Evolutionary conservation across 2,888 invertebrate genomes (phyloP).

Genomic region (Diabrotica balteata): DNA sequence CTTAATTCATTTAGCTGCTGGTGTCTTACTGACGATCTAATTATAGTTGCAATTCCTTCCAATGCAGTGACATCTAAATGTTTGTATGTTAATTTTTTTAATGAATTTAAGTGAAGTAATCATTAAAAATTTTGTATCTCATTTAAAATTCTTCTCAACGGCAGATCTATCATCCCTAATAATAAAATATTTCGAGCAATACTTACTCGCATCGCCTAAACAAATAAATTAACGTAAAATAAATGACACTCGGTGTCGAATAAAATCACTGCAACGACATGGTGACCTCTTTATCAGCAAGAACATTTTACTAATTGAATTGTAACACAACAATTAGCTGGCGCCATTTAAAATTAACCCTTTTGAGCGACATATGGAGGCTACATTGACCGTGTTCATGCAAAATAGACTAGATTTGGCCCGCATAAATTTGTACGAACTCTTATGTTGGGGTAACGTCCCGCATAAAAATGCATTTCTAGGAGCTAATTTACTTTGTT

Average conservation of each 20-base stretch:
- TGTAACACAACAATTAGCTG: constrained; percentile 30
- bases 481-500: neutral
- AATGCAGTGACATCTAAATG: no score
- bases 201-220: no score
- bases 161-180: no score
- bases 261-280: constrained; percentile 15
- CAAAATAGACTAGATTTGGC: constrained; percentile 29
- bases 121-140: no score
- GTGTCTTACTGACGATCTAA: no score
- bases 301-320: constrained; percentile 35
- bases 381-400: constrained; percentile 34
- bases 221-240: constrained; percentile 1
- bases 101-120: no score
- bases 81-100: no score
- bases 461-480: constrained; percentile 11
- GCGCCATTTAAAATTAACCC: constrained; percentile 31
- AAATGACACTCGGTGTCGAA: constrained; percentile 13
- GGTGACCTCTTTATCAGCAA: constrained; percentile 27
- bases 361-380: constrained; percentile 32
- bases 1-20: no score
- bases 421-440: constrained; percentile 33
- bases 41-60: no score
- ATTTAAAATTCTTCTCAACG: no score
- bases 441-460: constrained; percentile 17
- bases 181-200: no score